Conservation (phyloP, 2,888 invertebrate genomes). For the Hemithea aestivaria region DNA sequence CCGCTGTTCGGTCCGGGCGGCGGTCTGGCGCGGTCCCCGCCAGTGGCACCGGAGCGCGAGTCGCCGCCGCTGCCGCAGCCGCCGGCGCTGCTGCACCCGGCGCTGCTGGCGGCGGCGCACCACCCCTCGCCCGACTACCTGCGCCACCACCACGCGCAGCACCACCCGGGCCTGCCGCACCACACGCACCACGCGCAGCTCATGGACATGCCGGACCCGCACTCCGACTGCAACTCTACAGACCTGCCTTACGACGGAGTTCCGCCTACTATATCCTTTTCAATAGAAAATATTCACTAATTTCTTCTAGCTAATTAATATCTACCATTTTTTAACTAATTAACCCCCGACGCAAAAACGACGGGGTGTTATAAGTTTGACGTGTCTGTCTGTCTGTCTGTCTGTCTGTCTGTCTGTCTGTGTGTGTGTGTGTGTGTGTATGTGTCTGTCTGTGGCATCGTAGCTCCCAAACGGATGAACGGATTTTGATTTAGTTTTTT, state of each 20-base stretch:
- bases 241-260: conserved; percentile 95
- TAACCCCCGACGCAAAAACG: too few species aligned
- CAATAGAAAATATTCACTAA: conserved; percentile 51
- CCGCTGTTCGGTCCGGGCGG: conserved; percentile 88
- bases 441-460: too few species aligned
- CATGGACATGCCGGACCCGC: conserved; percentile 91
- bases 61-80: conserved; percentile 92
- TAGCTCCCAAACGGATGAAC: too few species aligned
- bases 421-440: too few species aligned
- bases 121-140: conserved; percentile 90
- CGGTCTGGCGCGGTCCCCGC: conserved; percentile 76
- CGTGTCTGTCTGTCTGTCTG: too few species aligned
- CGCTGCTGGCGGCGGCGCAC: conserved; percentile 89
- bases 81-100: conserved; percentile 91
- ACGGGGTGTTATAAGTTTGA: too few species aligned
- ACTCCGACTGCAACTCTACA: conserved; percentile 94
- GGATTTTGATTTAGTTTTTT: too few species aligned
- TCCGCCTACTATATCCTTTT: conserved; percentile 98
- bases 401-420: too few species aligned
- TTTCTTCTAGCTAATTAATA: too few species aligned
- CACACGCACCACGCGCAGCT: conserved; percentile 78
- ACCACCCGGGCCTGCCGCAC: conserved; percentile 85
- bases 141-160: conserved; percentile 86
- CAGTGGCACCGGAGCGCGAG: conserved; percentile 85
- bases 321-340: too few species aligned